Percentiles rank a stretch among this genome's conserved stretches.
These are phyloP conservation scores for Therioaphis trifolii DNA, from an alignment of 2,888 invertebrate species.

Conservation along the genomic window DNA sequence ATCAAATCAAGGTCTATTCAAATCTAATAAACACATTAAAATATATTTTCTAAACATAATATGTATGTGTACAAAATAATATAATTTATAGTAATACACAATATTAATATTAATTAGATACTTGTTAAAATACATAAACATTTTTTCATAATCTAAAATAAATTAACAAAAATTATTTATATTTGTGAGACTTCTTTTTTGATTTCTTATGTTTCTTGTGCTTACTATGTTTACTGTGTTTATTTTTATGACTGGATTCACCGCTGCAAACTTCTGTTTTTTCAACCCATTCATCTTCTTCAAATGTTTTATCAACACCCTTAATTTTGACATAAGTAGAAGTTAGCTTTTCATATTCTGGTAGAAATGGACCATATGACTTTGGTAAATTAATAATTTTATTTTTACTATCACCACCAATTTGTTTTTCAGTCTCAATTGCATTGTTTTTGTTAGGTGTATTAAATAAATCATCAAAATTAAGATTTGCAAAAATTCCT, in stretches of 20 bases:
- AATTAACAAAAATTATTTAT: slow-evolving; percentile 67
- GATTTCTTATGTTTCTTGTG: slow-evolving; percentile 64
- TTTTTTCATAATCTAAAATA: background rate
- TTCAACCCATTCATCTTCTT: slow-evolving; percentile 59
- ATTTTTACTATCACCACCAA: slow-evolving; percentile 39
- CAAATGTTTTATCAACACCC: background rate
- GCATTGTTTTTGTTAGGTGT: slow-evolving; percentile 26
- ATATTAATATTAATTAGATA: background rate
- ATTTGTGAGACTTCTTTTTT: slow-evolving; percentile 64
- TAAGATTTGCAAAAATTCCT: slow-evolving; percentile 78
- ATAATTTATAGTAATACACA: too few relatives aligned
- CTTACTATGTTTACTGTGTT: slow-evolving; percentile 64
- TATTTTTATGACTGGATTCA: slow-evolving; percentile 61
- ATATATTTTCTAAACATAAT: too few relatives aligned
- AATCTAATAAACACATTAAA: too few relatives aligned
- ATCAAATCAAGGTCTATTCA: too few relatives aligned
- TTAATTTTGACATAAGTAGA: slow-evolving; percentile 22
- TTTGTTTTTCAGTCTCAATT: slow-evolving; percentile 54
- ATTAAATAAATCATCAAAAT: slow-evolving; percentile 72
- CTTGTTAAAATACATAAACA: too few relatives aligned
- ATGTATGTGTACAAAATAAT: too few relatives aligned
- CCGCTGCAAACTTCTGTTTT: slow-evolving; percentile 31
- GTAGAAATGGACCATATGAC: slow-evolving; percentile 47
- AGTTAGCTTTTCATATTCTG: slow-evolving; percentile 2
- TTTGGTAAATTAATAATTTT: slow-evolving; percentile 55